Conservation (phyloP, 2,113 vertebrate species). For the Cygnus buccinator region DNA sequence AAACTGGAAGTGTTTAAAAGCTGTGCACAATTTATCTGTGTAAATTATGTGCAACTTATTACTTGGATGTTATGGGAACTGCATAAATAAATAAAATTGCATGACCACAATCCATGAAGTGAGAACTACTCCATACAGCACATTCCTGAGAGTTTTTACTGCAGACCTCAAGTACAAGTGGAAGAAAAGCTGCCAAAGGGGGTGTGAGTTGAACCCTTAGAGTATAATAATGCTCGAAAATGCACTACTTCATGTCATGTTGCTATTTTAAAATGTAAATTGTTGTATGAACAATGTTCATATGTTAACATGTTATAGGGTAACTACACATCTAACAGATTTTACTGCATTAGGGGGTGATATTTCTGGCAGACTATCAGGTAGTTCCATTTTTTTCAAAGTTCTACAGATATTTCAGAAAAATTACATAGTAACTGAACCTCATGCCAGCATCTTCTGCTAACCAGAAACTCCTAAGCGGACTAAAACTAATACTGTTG, state of each 20-base stretch:
- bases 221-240: neutral
- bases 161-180: neutral
- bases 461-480: neutral
- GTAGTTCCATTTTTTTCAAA: neutral
- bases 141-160: neutral
- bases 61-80: conserved; percentile 28
- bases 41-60: neutral
- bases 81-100: conserved; percentile 26
- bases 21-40: conserved; percentile 10
- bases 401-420: neutral
- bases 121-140: neutral
- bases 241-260: neutral
- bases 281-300: neutral
- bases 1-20: neutral
- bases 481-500: neutral
- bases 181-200: neutral
- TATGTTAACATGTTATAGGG: too few species aligned
- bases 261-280: neutral
- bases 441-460: neutral
- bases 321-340: neutral
- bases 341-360: neutral
- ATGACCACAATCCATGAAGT: conserved; percentile 1
- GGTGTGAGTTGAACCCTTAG: neutral
- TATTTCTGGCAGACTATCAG: neutral
- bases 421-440: neutral